Evolutionary conservation across 2,113 vertebrate species (phyloP).

Genomic region (Grammomys surdaster): DNA sequence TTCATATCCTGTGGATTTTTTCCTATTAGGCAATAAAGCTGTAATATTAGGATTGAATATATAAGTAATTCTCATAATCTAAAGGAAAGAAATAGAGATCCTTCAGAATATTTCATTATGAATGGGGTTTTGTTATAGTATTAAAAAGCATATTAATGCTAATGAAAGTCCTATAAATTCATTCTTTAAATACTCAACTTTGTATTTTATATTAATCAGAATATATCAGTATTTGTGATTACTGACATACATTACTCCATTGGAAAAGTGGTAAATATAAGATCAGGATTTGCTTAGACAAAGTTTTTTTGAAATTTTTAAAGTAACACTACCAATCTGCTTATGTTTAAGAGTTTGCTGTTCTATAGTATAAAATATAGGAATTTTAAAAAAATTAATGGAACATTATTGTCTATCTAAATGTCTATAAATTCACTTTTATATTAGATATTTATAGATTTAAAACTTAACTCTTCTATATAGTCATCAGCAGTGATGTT

Average conservation of each 20-base stretch:
- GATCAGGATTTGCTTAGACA: constrained; percentile 60
- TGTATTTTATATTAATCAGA: constrained; percentile 82
- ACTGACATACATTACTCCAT: constrained; percentile 70
- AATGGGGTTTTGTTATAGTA: constrained; percentile 85
- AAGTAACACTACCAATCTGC: constrained; percentile 37
- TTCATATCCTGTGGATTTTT: constrained; percentile 86
- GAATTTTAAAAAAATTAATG: not conserved
- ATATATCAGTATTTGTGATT: constrained; percentile 67
- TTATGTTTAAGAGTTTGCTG: constrained; percentile 61
- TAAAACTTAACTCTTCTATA: not conserved
- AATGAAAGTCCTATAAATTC: constrained; percentile 83
- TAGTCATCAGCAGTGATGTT: not conserved
- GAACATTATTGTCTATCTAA: not conserved
- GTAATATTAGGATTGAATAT: constrained; percentile 86
- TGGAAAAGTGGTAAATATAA: constrained; percentile 74
- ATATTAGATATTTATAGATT: not conserved
- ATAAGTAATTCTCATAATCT: constrained; percentile 89
- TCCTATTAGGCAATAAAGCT: constrained; percentile 84
- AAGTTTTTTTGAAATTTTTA: constrained; percentile 70
- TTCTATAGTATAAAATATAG: not conserved
- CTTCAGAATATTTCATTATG: constrained; percentile 86
- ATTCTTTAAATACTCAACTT: constrained; percentile 83
- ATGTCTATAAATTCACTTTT: not conserved
- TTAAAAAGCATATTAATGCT: constrained; percentile 84
- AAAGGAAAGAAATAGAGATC: constrained; percentile 88